Base-by-base conservation (phyloP, 2,797 vertebrate genomes). In the Danio albolineatus region DNA sequence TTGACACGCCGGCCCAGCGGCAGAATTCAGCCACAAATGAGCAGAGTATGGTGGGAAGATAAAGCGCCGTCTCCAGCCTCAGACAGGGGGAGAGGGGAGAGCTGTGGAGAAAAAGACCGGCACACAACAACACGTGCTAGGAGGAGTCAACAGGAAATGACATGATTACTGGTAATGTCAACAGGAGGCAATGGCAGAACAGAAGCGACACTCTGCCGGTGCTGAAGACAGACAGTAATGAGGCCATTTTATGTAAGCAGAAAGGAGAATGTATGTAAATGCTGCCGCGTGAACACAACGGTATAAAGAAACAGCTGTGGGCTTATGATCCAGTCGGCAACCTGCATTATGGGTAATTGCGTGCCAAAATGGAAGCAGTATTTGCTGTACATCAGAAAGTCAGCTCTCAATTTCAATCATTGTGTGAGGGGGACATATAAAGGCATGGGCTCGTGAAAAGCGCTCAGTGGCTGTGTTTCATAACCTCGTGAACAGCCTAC, bases 71-170 rank as follows among this genome's bases (percentile, higher is more conserved):
- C 60, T 67, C 44, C 21, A 36, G 41, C 10, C 60, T 17, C 38
- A 67, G 56, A 60, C 14, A n/a, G 12, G 44, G 44, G 1, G 4
- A 28, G 19, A 73, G 64, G 65, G 36, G 66, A 69, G 61, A 69
- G 66, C 60, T 21, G 36, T 49, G n/a, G 53, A 79, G 65, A 46
- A 64, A 28, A 82, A 69, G 57, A 62, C 44, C 21, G 66, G 53
- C 54, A 48, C 60, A 44, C 44, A 49, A 48, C 28, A 54, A 85
- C 60, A 64, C 8, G 44, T 69, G 62, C 13, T 21, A 46, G 67
- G 60, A 62, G 57, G 62, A 74, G 76, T 73, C 62, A 46, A 79
- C 76, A 73, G 76, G 81, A 82, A 82, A 82, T 79, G 71, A 79
- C 76, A 74, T 48, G 54, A 82, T 79, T 79, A 73, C 54, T 73